phyloP scores from a whole-genome alignment of 2,888 invertebrate genomes.

The Papilio elwesi region DNA sequence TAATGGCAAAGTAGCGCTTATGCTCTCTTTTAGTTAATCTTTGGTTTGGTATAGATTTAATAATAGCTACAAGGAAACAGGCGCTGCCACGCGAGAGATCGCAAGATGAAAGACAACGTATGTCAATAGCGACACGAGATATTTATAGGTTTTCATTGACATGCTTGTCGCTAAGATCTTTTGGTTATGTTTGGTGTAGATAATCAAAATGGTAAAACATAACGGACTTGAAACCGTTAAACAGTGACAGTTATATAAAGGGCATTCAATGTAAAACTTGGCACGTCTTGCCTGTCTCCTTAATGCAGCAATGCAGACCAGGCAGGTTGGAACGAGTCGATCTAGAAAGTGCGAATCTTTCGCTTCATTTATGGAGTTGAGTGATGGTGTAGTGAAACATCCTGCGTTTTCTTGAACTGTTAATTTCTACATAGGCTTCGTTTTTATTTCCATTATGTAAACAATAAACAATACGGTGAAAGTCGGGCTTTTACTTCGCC shows the following conservation, averaged over 20 bases:
- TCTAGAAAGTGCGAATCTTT: conserved; percentile 48
- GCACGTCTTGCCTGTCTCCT: conserved; percentile 22
- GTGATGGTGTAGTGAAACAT: conserved; percentile 16
- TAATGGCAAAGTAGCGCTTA: too few relatives aligned
- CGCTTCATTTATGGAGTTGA: conserved; percentile 45
- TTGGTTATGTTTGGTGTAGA: background rate
- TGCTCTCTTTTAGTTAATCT: background rate
- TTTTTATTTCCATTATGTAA: background rate
- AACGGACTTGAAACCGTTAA: background rate
- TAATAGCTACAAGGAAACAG: conserved; percentile 13
- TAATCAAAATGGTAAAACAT: background rate
- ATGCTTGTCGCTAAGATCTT: background rate
- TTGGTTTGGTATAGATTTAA: background rate
- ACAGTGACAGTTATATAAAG: conserved; percentile 9
- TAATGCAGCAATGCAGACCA: conserved; percentile 16
- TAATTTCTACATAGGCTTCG: background rate
- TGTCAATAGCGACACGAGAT: background rate
- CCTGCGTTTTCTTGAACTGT: conserved; percentile 11
- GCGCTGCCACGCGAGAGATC: background rate
- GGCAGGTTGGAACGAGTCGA: conserved; percentile 37
- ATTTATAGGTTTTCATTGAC: background rate
- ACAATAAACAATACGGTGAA: too few relatives aligned
- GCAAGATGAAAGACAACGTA: background rate
- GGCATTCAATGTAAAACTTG: conserved; percentile 17
- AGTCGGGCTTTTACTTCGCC: too few relatives aligned